These are phyloP conservation scores for Triplophysa bombifrons DNA, from an alignment of 2,797 vertebrate genomes.

Conservation along the genomic window DNA sequence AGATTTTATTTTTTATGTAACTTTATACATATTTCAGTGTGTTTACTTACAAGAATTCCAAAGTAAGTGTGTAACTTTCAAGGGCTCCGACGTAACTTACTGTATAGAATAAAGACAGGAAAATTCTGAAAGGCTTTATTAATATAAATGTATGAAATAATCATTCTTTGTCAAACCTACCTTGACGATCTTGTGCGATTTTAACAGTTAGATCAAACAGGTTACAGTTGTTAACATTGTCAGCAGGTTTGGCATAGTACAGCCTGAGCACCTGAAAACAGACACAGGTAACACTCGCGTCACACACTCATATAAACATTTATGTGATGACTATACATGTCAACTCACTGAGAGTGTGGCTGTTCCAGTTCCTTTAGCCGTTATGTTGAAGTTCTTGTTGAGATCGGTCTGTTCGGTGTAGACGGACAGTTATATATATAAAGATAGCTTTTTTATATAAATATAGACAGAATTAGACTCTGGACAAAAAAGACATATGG, in stretches of 20 bases:
- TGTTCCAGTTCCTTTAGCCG: slow-evolving; percentile 72
- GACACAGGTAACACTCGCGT: not conserved
- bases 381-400: slow-evolving; percentile 64
- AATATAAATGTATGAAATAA: not conserved
- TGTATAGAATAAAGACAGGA: slow-evolving; percentile 37
- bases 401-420: slow-evolving; percentile 37
- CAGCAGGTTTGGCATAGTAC: slow-evolving; percentile 78
- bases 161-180: not conserved
- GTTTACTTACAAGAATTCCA: slow-evolving; percentile 73
- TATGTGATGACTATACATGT: not conserved
- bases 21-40: no score
- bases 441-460: no score
- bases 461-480: not conserved
- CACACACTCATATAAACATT: not conserved
- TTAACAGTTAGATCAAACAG: slow-evolving; percentile 74
- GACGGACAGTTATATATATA: not conserved
- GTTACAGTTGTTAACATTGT: slow-evolving; percentile 72
- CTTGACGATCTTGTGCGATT: slow-evolving; percentile 53
- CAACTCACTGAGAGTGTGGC: slow-evolving; percentile 75
- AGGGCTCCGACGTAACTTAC: slow-evolving; percentile 42
- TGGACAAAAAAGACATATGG: no score
- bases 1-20: no score
- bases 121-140: not conserved
- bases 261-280: slow-evolving; percentile 77
- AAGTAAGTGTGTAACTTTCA: slow-evolving; percentile 62